These are phyloP conservation scores for Timema podura DNA, from an alignment of 2,888 invertebrate species.

Conservation along the genomic window DNA sequence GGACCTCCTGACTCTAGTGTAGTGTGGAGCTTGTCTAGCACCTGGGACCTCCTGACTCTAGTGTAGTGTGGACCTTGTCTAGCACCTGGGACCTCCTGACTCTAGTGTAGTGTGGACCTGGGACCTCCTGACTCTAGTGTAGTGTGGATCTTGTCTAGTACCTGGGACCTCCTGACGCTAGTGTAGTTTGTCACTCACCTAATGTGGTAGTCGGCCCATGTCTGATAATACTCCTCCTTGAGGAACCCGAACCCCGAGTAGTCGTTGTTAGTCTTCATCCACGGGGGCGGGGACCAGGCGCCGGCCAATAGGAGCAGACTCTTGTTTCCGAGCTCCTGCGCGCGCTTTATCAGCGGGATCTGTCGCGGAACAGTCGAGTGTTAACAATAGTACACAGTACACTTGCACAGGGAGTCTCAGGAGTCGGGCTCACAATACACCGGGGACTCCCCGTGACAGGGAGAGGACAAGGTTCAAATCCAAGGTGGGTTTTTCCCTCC, in stretches of 20 bases:
- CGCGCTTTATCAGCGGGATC: slow-evolving; percentile 29
- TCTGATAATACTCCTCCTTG: slow-evolving; percentile 58
- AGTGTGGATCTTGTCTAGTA: too few relatives aligned
- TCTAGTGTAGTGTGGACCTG: neutral
- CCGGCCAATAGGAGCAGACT: slow-evolving; percentile 28
- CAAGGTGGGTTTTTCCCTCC: neutral
- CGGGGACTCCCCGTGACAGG: too few relatives aligned
- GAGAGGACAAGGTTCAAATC: neutral
- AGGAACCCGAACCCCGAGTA: slow-evolving; percentile 36
- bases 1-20: neutral
- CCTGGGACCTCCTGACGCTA: too few relatives aligned
- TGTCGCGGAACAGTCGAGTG: neutral
- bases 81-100: too few relatives aligned
- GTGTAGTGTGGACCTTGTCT: neutral
- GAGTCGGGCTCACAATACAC: too few relatives aligned
- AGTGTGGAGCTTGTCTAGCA: too few relatives aligned
- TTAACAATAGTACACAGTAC: too few relatives aligned
- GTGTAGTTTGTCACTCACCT: slow-evolving; percentile 46
- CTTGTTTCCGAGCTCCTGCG: slow-evolving; percentile 25
- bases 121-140: neutral
- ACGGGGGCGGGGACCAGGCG: slow-evolving; percentile 33
- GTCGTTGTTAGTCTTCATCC: slow-evolving; percentile 35
- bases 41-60: neutral
- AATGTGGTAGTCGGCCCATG: slow-evolving; percentile 77
- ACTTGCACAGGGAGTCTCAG: neutral